Base-by-base conservation (phyloP, 2,797 vertebrate genomes). In the Lophius americanus region DNA sequence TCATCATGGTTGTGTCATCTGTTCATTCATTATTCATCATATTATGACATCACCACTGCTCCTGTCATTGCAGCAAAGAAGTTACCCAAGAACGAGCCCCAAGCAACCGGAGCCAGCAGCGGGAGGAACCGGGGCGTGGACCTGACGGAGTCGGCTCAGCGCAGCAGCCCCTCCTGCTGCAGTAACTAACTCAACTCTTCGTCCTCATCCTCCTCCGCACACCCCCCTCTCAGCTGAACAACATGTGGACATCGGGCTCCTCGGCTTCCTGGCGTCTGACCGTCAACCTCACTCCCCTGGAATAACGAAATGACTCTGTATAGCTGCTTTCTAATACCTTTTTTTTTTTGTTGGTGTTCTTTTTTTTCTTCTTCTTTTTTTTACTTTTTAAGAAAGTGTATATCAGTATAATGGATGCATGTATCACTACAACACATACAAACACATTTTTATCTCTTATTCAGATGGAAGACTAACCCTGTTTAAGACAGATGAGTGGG, bases 51-150 rank as follows among this genome's bases (percentile, higher is more conserved):
- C 1, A 11, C 44, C 4, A 32, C 51, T 23, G 35, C 9, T 36
- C 12, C 2, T 67, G 50, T 55, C 75, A 4, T 60, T 87, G 7
- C 88, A 99, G 98, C 98, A 87, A 99, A 99, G 94, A 99, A 98
- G 75, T 90, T 99, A 79, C 97, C 98, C 60, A 99, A 98, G 94
- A 99, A 92, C 49, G 98, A 99, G 92, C 95, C 97, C 79, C 96
- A 96, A 80, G 94, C 93, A 39, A 78, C 94, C 56, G 95, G 95
- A 74, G 82, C 93, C 61, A 95, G 79, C 88, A 92, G 95, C 60
- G 89, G 93, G 57, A 94, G 96, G 91, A 96, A 93, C 94, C 93
- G 95, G 89, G 96, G 96, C 49, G 98, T 98, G 92, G 96, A 98
- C 90, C 96, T 99, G 90, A 96, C 96, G 43, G 97, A 99, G 92